Evolutionary conservation across 2,113 vertebrate genomes (phyloP).

Genomic region (Muscicapa adusta): DNA sequence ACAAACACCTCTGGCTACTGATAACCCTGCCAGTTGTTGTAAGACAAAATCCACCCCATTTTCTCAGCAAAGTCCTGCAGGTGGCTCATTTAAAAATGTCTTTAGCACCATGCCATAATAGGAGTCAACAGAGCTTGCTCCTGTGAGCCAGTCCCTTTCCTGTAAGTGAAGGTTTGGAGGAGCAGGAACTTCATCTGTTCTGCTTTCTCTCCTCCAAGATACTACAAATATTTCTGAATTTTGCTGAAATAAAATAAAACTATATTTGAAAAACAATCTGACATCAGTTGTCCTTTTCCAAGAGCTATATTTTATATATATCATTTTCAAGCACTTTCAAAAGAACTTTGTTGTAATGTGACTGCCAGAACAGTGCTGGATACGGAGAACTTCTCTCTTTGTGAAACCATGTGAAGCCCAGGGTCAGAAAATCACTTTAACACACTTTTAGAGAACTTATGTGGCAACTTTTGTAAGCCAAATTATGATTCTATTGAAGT

Average conservation of each 20-base stretch:
- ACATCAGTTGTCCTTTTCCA: neutral
- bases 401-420: neutral
- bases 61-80: neutral
- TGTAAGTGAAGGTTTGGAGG: neutral
- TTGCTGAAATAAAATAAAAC: neutral
- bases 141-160: neutral
- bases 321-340: neutral
- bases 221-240: neutral
- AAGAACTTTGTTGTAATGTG: neutral
- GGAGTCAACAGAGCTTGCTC: neutral
- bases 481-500: neutral
- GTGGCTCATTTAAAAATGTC: neutral
- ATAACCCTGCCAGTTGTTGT: fast-evolving
- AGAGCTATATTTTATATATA: neutral
- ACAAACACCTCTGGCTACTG: neutral
- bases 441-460: neutral
- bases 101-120: neutral
- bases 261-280: neutral
- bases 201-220: neutral
- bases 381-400: neutral
- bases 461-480: neutral
- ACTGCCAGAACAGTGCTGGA: neutral
- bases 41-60: neutral
- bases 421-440: neutral
- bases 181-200: neutral